Evolutionary conservation across 2,888 invertebrate species (phyloP), one percentile per base, ranked within the genome.

Genomic region (Drosophila rellima): DNA sequence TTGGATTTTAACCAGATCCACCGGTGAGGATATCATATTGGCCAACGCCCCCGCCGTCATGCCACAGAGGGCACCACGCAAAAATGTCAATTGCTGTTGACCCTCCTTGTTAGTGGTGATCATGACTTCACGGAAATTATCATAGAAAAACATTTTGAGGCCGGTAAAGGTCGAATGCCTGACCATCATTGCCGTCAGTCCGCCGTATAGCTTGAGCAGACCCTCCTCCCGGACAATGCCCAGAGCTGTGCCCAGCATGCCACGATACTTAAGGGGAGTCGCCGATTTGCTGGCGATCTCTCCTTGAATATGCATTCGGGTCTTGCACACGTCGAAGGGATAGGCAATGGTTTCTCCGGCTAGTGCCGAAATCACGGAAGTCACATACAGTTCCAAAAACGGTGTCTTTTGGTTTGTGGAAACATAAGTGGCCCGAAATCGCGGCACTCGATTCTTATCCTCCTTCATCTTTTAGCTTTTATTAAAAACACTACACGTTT

Each of bases 1-100:
- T 93, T 97, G 97, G 10, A 98, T 97, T 93, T 98, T 98, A 80
- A 98, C 95, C 71, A 98, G 94, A 93, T 98, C 98, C 0, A 97
- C 95, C 0, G 98, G 98, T 76, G 96, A 97, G 47, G 96, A 54
- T 4, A 64, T 3, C 8, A 73, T 3, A 17, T 65, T 65, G 17
- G 68, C 74, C 1, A 50, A 13, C 0, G 48, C 56, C 0, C 72
- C 72, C 2, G 59, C 42, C 29, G 63, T 13, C 40, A 60, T 40
- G 8, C 74, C 74, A 15, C 52, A 44, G 11, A 64, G 0, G 11
- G 56, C 42, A 3, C 66, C 57, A 8, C 74, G 60, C 0, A 29
- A 2, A 3, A 73, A 31, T 3, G 69, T 33, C 7, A 73, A 57
- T 0, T 60, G 18, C 1, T 37, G 23, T 2, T 39, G 45, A 2